Conservation (phyloP, 2,113 vertebrate genomes). For the Rhinogobius similis region DNA sequence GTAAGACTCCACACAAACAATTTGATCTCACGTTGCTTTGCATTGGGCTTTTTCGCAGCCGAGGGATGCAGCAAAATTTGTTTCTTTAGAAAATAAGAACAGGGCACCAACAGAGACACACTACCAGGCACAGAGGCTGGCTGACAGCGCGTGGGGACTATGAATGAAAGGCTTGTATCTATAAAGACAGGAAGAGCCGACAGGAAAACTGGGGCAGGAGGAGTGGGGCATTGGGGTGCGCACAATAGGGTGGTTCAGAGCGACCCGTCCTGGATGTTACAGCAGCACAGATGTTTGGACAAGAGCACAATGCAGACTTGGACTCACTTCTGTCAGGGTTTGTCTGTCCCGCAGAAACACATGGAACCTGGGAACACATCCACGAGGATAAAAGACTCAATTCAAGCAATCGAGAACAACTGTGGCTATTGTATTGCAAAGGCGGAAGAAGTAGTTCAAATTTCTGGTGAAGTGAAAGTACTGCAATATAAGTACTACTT, state of each 20-base stretch:
- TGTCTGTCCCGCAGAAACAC: conserved; percentile 41
- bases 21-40: conserved; percentile 29
- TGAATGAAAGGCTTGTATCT: conserved; percentile 59
- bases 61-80: conserved; percentile 31
- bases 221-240: conserved; percentile 28
- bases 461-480: background rate
- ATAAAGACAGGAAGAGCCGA: conserved; percentile 19
- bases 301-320: conserved; percentile 34
- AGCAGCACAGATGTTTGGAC: conserved; percentile 64
- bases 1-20: conserved; percentile 37
- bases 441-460: background rate
- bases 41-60: conserved; percentile 29
- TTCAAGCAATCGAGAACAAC: conserved; percentile 13
- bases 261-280: conserved; percentile 55
- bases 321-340: conserved; percentile 39
- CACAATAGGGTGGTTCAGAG: conserved; percentile 43
- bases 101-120: conserved; percentile 42
- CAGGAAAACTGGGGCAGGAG: conserved; percentile 27
- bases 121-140: conserved; percentile 46
- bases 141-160: conserved; percentile 30
- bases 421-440: background rate
- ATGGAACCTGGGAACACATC: conserved; percentile 34
- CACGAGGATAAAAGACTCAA: conserved; percentile 16
- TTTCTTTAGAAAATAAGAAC: conserved; percentile 53
- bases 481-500: background rate